These are phyloP conservation scores for Zalophus californianus DNA, from an alignment of 2,797 vertebrate genomes.

Conservation along the genomic window DNA sequence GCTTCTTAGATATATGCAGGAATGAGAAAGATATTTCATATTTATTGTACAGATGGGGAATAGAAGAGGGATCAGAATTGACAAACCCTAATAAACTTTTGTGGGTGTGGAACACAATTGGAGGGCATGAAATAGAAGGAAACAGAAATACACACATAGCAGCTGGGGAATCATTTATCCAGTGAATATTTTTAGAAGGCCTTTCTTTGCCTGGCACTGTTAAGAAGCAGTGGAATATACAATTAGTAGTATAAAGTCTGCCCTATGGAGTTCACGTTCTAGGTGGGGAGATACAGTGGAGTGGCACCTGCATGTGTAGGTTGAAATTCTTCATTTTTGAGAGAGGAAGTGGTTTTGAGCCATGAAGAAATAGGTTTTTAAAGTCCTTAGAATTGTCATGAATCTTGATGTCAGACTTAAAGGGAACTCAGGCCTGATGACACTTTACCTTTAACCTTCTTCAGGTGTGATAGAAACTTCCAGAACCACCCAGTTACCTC, in stretches of 20 bases:
- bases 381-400: slow-evolving; percentile 9
- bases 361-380: neutral
- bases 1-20: neutral
- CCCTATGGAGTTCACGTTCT: neutral
- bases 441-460: neutral
- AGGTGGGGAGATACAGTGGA: neutral
- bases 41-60: neutral
- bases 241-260: neutral
- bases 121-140: neutral
- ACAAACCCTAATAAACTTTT: neutral
- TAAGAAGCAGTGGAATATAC: neutral
- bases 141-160: neutral
- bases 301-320: neutral
- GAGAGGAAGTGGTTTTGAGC: slow-evolving; percentile 17
- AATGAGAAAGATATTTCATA: slow-evolving; percentile 20
- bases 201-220: neutral
- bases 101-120: neutral
- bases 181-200: neutral
- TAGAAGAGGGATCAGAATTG: neutral
- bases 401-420: slow-evolving; percentile 35
- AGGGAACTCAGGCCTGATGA: neutral
- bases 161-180: neutral
- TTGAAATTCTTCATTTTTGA: slow-evolving; percentile 15
- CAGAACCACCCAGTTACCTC: neutral
- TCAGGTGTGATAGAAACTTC: neutral